Conservation (phyloP, 1,140 invertebrate species). For the Plectrocnemia conspersa region DNA sequence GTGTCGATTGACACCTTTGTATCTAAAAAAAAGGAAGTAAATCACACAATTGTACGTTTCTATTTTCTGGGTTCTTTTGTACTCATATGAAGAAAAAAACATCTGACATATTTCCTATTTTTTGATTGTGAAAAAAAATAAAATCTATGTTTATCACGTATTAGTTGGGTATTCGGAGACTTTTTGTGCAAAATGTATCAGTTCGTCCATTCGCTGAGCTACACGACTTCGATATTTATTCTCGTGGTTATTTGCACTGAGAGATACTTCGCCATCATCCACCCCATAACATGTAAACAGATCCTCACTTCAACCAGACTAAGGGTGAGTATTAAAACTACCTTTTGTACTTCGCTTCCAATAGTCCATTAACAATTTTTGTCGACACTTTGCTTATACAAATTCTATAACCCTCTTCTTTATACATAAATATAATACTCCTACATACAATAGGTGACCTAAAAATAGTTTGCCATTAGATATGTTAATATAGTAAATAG, state of each 20-base stretch:
- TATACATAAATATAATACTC: no score
- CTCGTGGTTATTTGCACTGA: conserved; percentile 77
- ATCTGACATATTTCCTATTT: neutral
- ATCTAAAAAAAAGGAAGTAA: no score
- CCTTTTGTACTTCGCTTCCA: neutral
- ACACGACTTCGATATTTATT: conserved; percentile 77
- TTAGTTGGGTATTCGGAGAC: conserved; percentile 75
- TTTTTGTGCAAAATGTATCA: conserved; percentile 83
- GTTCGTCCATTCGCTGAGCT: conserved; percentile 73
- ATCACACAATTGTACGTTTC: neutral
- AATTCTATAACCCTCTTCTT: no score
- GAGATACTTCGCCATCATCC: conserved; percentile 74
- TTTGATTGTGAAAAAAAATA: no score
- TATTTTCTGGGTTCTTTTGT: neutral
- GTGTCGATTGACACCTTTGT: no score
- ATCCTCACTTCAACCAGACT: conserved; percentile 65
- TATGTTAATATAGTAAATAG: no score
- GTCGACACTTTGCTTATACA: no score
- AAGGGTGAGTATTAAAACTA: conserved; percentile 51
- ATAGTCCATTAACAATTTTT: no score
- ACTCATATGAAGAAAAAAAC: neutral
- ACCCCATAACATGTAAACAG: conserved; percentile 74
- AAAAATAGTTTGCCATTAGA: no score
- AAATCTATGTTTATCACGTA: neutral
- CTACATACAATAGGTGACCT: no score